Conservation (phyloP, 2,797 vertebrate species). For the Cuculus canorus region DNA sequence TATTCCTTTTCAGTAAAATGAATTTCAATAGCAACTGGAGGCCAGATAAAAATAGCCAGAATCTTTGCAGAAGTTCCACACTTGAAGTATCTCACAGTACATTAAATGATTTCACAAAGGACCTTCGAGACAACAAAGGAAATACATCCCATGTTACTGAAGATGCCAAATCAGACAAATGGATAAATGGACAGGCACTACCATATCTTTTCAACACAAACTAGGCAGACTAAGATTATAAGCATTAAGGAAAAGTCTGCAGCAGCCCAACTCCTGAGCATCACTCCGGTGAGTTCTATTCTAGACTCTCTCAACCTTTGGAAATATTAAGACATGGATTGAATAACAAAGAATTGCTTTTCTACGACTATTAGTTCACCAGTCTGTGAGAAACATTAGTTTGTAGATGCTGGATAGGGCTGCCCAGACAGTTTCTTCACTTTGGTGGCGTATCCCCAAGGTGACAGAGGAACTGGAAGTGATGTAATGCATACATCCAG, state of each 20-base stretch:
- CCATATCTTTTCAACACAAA: neutral
- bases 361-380: neutral
- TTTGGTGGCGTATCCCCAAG: neutral
- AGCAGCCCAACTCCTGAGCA: neutral
- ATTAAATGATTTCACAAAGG: neutral
- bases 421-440: neutral
- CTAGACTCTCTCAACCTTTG: neutral
- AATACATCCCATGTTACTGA: neutral
- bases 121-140: neutral
- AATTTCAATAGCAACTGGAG: neutral
- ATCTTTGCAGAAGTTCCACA: neutral
- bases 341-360: neutral
- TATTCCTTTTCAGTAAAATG: neutral
- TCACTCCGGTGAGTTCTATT: neutral
- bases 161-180: neutral
- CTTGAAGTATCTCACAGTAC: fast-evolving
- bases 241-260: neutral
- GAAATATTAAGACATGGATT: neutral
- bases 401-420: neutral
- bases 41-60: neutral
- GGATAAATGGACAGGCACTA: neutral
- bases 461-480: conserved; percentile 13
- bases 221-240: neutral
- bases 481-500: conserved; percentile 32
- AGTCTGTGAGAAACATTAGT: neutral